Conservation (phyloP, 2,888 invertebrate genomes). For the Brachycybe producta region DNA sequence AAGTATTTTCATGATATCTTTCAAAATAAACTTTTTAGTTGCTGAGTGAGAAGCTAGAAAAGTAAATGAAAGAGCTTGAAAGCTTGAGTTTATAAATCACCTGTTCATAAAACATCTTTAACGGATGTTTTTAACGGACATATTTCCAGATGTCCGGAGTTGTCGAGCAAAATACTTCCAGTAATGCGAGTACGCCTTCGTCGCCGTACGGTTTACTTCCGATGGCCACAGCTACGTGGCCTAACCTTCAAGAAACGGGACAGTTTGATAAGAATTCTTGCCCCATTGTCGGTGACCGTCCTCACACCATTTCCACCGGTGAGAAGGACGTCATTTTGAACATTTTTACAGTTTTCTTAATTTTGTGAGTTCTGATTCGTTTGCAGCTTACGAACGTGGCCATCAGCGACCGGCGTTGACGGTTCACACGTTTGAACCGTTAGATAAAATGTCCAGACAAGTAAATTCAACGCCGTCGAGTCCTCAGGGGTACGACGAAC, state of each 20-base stretch:
- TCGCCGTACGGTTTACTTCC: slow-evolving; percentile 26
- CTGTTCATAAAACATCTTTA: too few species aligned
- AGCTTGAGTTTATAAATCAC: too few species aligned
- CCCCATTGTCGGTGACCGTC: slow-evolving; percentile 57
- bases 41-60: too few species aligned
- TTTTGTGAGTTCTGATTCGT: too few species aligned
- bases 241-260: slow-evolving; percentile 58
- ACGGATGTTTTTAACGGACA: too few species aligned
- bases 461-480: slow-evolving; percentile 15
- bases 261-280: slow-evolving; percentile 60
- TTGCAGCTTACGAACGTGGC: slow-evolving; percentile 65
- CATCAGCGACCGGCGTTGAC: slow-evolving; percentile 73
- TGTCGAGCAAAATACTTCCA: slow-evolving; percentile 21
- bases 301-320: slow-evolving; percentile 86
- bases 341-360: not conserved
- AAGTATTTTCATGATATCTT: too few species aligned
- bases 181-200: slow-evolving; percentile 41
- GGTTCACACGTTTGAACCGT: slow-evolving; percentile 75
- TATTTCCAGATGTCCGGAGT: slow-evolving; percentile 14
- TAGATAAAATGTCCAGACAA: slow-evolving; percentile 35
- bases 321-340: slow-evolving; percentile 18
- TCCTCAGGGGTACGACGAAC: slow-evolving; percentile 12
- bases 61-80: too few species aligned
- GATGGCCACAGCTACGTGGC: slow-evolving; percentile 58
- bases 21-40: too few species aligned